These are phyloP conservation scores for Terrapene triunguis DNA, from an alignment of 2,113 vertebrate species.

Conservation along the genomic window DNA sequence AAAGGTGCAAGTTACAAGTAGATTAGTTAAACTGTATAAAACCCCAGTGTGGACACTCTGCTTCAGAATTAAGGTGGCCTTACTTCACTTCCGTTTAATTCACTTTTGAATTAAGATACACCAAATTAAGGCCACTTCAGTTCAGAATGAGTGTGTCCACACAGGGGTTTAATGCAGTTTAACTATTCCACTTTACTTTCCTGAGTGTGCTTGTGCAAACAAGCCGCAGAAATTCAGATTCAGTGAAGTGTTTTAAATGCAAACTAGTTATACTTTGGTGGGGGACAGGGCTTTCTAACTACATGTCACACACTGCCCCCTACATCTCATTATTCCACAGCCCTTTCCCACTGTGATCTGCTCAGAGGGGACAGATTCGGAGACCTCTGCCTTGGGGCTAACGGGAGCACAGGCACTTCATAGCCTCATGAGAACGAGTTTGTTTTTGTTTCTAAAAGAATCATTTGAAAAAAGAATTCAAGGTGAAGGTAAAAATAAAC, in stretches of 20 bases:
- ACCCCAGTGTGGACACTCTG: background rate
- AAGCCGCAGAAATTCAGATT: background rate
- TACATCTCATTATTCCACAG: background rate
- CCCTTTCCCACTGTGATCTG: background rate
- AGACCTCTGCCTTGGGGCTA: background rate
- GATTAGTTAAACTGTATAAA: background rate
- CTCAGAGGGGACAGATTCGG: background rate
- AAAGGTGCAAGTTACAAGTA: background rate
- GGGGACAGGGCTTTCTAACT: background rate
- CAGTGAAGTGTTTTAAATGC: background rate
- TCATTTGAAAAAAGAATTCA: background rate
- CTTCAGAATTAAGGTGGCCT: background rate
- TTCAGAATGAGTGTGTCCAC: background rate
- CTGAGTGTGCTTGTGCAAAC: background rate
- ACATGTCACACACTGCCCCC: too few species aligned
- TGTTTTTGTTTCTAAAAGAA: background rate
- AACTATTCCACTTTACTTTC: background rate
- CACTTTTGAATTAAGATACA: background rate
- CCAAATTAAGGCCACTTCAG: background rate
- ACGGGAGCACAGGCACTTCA: background rate
- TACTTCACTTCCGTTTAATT: background rate
- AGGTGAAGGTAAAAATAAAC: background rate
- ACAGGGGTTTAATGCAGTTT: background rate
- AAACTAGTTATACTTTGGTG: background rate
- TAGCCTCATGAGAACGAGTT: rapidly evolving